phyloP scores from a whole-genome alignment of 2,113 vertebrate species.

The Nibea albiflora region DNA sequence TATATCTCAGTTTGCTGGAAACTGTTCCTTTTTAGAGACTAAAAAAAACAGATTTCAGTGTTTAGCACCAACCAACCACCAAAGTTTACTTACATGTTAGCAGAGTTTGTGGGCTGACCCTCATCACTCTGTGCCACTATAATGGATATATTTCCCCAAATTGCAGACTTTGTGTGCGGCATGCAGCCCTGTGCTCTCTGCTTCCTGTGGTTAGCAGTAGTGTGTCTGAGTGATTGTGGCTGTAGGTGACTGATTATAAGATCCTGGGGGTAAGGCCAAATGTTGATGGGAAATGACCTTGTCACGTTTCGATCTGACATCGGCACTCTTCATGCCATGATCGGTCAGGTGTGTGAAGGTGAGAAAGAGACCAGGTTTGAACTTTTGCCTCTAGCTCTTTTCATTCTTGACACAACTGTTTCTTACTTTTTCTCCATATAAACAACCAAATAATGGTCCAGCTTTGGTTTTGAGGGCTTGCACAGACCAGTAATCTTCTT shows the following conservation, averaged over 20 bases:
- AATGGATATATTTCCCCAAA: background rate
- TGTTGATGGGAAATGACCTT: background rate
- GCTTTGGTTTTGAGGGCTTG: too few relatives aligned
- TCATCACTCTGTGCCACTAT: background rate
- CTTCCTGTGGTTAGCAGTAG: slow-evolving; percentile 20
- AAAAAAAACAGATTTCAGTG: background rate
- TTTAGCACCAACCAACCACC: too few relatives aligned
- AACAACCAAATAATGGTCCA: too few relatives aligned
- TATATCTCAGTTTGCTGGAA: too few relatives aligned
- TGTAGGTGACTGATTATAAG: slow-evolving; percentile 40
- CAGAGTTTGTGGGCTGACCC: background rate
- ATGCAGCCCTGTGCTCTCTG: slow-evolving; percentile 4
- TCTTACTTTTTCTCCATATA: too few relatives aligned
- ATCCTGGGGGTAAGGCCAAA: slow-evolving; percentile 2
- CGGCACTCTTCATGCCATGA: too few relatives aligned
- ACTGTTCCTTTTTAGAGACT: background rate
- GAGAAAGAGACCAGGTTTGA: too few relatives aligned
- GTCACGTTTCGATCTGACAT: background rate
- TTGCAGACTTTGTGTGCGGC: background rate
- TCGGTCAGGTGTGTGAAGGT: too few relatives aligned
- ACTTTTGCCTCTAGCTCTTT: too few relatives aligned
- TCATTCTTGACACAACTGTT: too few relatives aligned
- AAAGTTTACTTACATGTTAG: background rate
- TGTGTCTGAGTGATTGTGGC: slow-evolving; percentile 18
- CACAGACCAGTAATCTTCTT: too few relatives aligned